Evolutionary conservation across 2,797 vertebrate genomes (phyloP), one percentile per base, ranked within the genome.

Genomic region (Meda fulgida): DNA sequence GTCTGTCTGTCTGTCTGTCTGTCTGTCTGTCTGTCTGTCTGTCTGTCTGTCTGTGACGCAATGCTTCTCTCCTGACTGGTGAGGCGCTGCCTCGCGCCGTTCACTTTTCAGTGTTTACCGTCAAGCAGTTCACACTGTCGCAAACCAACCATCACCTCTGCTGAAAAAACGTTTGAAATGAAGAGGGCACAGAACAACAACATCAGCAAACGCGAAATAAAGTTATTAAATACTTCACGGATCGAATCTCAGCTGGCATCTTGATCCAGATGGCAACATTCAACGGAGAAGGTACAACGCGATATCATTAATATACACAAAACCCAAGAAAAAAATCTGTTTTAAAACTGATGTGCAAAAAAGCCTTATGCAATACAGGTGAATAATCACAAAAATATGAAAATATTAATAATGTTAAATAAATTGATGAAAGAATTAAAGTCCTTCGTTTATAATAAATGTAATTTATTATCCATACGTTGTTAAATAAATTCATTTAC

Each of bases 181-280:
- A 34, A 51, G 43, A 40, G 4, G 40, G 46, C 31, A 14, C 43
- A 23, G 14, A 66, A 75, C 71, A 77, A 63, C 38, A 46, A 48
- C 55, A 40, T 29, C 18, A 69, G 34, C 34, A 65, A 63, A 26
- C 16, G 7, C 43, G 34, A 21, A 4, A 16, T 69, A 31, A 84
- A 78, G 82, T 78, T 84, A 26, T 19, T 5, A 10, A 53, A 31
- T 38, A 43, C 46, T 38, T 16, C n/a, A 67, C 11, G 5, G 4
- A 40, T 21, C 0, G 29, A 81, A 38, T 16, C 46, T 43, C 60
- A 90, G 89, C 29, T 88, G 67, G 92, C 83, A 26, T 67, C 6
- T 26, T 53, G 23, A 81, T 78, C 83, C 90, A 91, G 87, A 95
- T 96, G 95, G 91, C 94, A 91, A 91, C 94, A 80, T 95, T 93